Evolutionary conservation across 2,113 vertebrate genomes (phyloP).

Genomic region (Oryzias javanicus): DNA sequence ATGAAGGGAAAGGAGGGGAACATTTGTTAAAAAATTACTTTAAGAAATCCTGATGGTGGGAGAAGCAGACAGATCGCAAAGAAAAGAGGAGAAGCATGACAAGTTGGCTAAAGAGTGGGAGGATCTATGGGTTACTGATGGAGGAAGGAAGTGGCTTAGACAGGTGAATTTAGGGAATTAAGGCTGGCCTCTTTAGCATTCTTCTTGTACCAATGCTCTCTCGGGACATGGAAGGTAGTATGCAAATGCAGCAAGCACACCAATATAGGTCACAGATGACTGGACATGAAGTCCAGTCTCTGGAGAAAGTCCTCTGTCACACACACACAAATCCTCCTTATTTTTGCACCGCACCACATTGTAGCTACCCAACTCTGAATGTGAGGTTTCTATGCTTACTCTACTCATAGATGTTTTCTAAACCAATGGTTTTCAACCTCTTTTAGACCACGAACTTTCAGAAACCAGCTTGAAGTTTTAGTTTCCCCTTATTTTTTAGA

Average conservation of each 20-base stretch:
- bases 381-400: too few relatives aligned
- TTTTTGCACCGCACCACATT: neutral
- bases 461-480: too few relatives aligned
- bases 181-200: neutral
- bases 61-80: neutral
- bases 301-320: slow-evolving; percentile 1
- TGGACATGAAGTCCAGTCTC: slow-evolving; percentile 1
- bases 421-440: too few relatives aligned
- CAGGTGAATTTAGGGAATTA: too few relatives aligned
- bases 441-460: too few relatives aligned
- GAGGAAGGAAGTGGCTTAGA: too few relatives aligned
- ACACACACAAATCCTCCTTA: neutral
- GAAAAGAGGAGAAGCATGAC: neutral
- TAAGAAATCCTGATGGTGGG: slow-evolving; percentile 8
- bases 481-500: too few relatives aligned
- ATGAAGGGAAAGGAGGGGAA: slow-evolving; percentile 45
- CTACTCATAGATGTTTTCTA: too few relatives aligned
- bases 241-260: neutral
- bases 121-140: neutral
- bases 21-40: slow-evolving; percentile 32
- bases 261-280: slow-evolving; percentile 8
- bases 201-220: neutral
- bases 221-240: neutral
- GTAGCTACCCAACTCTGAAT: neutral
- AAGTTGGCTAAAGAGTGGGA: neutral